These are phyloP conservation scores for Ciona savignyi DNA, from an alignment of 23 tunicate genomes.

Conservation along the genomic window DNA sequence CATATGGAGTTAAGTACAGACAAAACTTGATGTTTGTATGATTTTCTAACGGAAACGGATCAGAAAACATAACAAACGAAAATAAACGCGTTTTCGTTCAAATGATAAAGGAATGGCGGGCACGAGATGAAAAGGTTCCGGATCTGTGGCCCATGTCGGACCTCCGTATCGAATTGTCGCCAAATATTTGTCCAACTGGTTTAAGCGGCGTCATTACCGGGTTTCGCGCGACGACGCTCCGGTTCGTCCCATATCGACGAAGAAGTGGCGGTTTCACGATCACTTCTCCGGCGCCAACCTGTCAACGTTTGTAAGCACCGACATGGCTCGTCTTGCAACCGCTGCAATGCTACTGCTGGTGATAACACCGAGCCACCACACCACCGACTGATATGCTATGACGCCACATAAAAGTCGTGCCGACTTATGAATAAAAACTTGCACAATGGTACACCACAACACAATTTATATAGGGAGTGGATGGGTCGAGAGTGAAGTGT, in stretches of 20 bases:
- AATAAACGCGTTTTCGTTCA: too few relatives aligned
- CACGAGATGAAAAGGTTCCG: background rate
- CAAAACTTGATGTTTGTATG: too few relatives aligned
- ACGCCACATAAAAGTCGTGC: too few relatives aligned
- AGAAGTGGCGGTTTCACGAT: background rate
- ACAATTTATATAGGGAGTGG: background rate
- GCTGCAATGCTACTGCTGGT: too few relatives aligned
- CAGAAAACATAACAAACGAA: too few relatives aligned
- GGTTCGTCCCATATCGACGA: background rate
- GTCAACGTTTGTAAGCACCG: background rate
- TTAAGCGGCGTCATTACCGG: constrained; percentile 1
- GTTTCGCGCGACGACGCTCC: background rate
- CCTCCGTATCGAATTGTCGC: background rate
- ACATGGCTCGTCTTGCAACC: background rate
- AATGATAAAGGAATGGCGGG: too few relatives aligned
- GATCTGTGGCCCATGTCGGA: background rate
- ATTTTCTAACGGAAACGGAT: too few relatives aligned
- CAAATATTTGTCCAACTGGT: background rate
- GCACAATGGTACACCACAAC: background rate
- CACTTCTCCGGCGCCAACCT: constrained; percentile 1
- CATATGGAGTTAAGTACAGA: too few relatives aligned
- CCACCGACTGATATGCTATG: too few relatives aligned
- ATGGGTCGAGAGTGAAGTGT: background rate
- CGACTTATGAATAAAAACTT: too few relatives aligned
- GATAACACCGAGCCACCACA: too few relatives aligned